Conservation (phyloP, 2,113 vertebrate species). For the Podarcis muralis region DNA sequence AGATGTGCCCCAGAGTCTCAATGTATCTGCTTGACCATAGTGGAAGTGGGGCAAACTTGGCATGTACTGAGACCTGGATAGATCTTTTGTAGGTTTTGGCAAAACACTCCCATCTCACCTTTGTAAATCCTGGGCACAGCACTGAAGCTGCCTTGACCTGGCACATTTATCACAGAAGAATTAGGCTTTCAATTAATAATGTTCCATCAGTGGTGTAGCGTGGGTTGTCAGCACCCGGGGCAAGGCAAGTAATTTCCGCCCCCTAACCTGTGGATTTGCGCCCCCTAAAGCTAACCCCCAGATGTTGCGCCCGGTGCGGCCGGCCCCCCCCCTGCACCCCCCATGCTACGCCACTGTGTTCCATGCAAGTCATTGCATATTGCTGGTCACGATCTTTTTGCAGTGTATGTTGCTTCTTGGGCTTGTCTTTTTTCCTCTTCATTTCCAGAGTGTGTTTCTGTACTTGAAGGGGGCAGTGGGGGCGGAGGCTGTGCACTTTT, state of each 20-base stretch:
- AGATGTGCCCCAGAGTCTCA: background rate
- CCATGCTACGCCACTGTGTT: no score
- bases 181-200: background rate
- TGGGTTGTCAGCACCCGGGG: no score
- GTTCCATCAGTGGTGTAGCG: no score
- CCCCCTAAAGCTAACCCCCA: no score
- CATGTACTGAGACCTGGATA: background rate
- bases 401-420: background rate
- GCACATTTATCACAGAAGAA: background rate
- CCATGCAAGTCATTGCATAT: background rate
- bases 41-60: background rate
- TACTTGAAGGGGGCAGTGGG: background rate
- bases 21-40: background rate
- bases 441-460: background rate
- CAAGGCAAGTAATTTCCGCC: no score
- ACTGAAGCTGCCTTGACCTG: background rate
- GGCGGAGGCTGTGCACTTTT: background rate
- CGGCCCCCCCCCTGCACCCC: no score
- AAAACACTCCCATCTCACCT: background rate
- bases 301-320: no score
- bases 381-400: background rate
- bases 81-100: background rate
- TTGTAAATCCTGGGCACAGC: background rate
- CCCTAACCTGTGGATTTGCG: no score
- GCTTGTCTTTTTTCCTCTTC: background rate